Evolutionary conservation across 2,113 vertebrate genomes (phyloP), one percentile per base, ranked within the genome.

Genomic region (Ophthalmolycus amberensis): DNA sequence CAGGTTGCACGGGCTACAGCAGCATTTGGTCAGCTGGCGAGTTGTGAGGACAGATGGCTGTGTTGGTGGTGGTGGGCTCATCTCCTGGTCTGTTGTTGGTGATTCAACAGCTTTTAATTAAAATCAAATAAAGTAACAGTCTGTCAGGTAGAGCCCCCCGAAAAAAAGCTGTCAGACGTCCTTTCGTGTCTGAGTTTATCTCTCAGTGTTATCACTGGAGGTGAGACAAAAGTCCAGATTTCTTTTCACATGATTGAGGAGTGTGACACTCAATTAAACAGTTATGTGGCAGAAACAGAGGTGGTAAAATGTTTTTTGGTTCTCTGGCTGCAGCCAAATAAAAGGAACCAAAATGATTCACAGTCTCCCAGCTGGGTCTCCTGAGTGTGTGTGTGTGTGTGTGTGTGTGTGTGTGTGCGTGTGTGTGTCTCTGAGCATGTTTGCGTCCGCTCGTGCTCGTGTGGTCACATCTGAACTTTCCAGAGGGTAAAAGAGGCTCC

Each of bases 401-500:
- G 58, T 72, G 32, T 66, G 60, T 74, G 1, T 67, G 32, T 75
- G 1, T 62, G 25, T 38, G 58, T 69, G 25, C 46, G 44, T 66
- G 48, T 46, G 71, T 27, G 20, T 71, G 52, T 48, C 8, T 60
- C 42, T 75, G 85, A 16, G 70, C 71, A 32, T 3, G 25, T 75
- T 56, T 79, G 38, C 9, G 34, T 80, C 50, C 75, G 76, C 68
- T 81, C 27, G 37, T 83, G 71, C 75, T 74, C 32, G 40, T 56
- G 29, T 69, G 80, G 89, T 88, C 84, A 85, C 89, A 88, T 83
- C 84, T 87, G 88, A 92, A 87, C 84, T 87, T 83, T 90, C 78
- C 83, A 84, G 81, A 83, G 83, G 87, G 83, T 80, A 85, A 70
- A 80, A 77, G 34, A 85, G 59, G 66, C 85, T 90, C 84, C 83